Evolutionary conservation across 2,113 vertebrate species (phyloP).

Genomic region (Odontophorus gujanensis): DNA sequence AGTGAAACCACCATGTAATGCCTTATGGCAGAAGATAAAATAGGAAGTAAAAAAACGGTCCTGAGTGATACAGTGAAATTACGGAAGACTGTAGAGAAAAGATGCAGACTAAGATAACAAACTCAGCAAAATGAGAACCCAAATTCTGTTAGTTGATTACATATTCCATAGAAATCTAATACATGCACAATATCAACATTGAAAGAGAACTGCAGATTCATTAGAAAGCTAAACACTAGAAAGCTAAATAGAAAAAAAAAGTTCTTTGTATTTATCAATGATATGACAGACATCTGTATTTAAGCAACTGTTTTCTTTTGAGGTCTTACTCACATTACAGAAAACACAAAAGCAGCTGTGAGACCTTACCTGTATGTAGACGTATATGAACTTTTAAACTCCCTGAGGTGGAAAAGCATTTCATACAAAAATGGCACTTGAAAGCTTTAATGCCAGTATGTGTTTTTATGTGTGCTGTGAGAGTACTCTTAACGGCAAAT

Average conservation of each 20-base stretch:
- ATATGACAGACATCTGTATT: not conserved
- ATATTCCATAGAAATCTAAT: not conserved
- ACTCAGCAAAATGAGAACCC: not conserved
- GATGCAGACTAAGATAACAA: not conserved
- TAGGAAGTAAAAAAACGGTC: not conserved
- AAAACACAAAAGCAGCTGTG: not conserved
- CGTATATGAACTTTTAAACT: conserved; percentile 99
- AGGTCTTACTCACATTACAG: not conserved
- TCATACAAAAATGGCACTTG: conserved; percentile 95
- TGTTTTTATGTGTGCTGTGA: conserved; percentile 97
- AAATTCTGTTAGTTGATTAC: not conserved
- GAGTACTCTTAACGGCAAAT: conserved; percentile 97
- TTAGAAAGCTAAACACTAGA: not conserved
- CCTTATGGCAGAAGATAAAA: not conserved
- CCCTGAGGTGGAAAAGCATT: conserved; percentile 98
- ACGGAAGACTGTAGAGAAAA: not conserved
- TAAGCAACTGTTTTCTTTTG: not conserved
- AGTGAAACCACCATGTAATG: not conserved
- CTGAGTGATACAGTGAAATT: not conserved
- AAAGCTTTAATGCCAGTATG: conserved; percentile 98
- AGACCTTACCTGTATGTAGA: conserved; percentile 92
- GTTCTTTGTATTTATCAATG: not conserved
- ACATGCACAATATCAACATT: rapidly evolving
- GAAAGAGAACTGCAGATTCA: not conserved
- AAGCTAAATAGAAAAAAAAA: not conserved